Evolutionary conservation across 2,113 vertebrate species (phyloP).

Genomic region (Embiotoca jacksoni): DNA sequence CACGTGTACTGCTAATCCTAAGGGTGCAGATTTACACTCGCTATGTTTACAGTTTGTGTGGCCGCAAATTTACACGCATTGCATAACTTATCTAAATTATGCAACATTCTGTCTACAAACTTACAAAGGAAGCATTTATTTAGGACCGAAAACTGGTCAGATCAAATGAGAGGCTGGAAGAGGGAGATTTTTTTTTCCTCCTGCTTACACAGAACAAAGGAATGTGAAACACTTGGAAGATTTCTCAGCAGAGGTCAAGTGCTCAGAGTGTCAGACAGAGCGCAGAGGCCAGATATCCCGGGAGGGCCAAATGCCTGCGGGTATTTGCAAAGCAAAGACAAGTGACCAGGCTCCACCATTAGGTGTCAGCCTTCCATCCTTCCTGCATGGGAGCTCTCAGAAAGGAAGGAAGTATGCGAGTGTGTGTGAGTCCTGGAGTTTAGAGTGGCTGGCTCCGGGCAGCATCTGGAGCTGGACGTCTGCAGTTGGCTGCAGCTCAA

Average conservation of each 20-base stretch:
- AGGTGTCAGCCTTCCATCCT: slow-evolving; percentile 81
- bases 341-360: slow-evolving; percentile 72
- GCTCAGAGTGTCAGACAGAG: slow-evolving; percentile 47
- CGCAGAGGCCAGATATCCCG: slow-evolving; percentile 49
- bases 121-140: slow-evolving; percentile 56
- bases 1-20: not conserved
- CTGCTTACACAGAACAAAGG: slow-evolving; percentile 49
- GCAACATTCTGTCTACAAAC: slow-evolving; percentile 42
- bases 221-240: slow-evolving; percentile 63
- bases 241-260: slow-evolving; percentile 66
- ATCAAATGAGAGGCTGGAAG: slow-evolving; percentile 43
- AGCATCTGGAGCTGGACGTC: slow-evolving; percentile 46
- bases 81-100: slow-evolving; percentile 46
- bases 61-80: slow-evolving; percentile 17
- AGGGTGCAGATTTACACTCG: not conserved
- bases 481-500: slow-evolving; percentile 55
- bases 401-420: not conserved
- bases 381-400: slow-evolving; percentile 15
- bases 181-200: slow-evolving; percentile 19
- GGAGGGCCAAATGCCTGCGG: slow-evolving; percentile 59
- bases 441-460: slow-evolving; percentile 43
- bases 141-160: slow-evolving; percentile 27
- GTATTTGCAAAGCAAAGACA: slow-evolving; percentile 40
- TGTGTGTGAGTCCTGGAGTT: slow-evolving; percentile 40
- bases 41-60: slow-evolving; percentile 27